Conservation (phyloP, 1,140 invertebrate species). For the Drosophila sproati region DNA sequence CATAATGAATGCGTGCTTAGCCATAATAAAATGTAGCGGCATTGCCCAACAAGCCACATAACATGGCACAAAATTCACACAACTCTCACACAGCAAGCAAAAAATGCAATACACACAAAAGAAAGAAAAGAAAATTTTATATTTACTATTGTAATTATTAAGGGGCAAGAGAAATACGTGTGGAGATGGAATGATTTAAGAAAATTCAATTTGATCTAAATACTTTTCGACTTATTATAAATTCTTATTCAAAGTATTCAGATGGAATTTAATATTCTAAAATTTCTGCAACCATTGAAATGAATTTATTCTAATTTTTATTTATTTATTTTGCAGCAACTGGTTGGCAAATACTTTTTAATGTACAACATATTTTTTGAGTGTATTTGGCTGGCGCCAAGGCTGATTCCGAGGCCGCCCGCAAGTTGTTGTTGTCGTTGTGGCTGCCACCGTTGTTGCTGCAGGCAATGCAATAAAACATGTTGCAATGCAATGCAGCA, state of each 20-base stretch:
- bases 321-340: no score
- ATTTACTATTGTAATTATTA: no score
- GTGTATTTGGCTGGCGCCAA: not conserved
- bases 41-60: conserved; percentile 58
- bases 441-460: conserved; percentile 15
- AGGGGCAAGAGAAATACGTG: no score
- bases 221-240: no score
- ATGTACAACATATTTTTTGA: not conserved
- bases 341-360: no score
- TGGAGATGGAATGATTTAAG: no score
- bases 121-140: no score
- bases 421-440: conserved; percentile 3
- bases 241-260: no score
- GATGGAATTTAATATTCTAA: no score
- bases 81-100: conserved; percentile 10
- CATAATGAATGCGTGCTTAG: conserved; percentile 71
- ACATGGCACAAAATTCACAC: conserved; percentile 36
- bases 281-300: no score
- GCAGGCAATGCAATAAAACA: conserved; percentile 68
- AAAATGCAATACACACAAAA: not conserved
- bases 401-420: not conserved
- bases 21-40: conserved; percentile 75
- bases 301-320: no score
- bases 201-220: no score
- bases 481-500: conserved; percentile 57